These are phyloP conservation scores for Arizona elegans DNA, from an alignment of 2,113 vertebrate genomes.

Conservation along the genomic window DNA sequence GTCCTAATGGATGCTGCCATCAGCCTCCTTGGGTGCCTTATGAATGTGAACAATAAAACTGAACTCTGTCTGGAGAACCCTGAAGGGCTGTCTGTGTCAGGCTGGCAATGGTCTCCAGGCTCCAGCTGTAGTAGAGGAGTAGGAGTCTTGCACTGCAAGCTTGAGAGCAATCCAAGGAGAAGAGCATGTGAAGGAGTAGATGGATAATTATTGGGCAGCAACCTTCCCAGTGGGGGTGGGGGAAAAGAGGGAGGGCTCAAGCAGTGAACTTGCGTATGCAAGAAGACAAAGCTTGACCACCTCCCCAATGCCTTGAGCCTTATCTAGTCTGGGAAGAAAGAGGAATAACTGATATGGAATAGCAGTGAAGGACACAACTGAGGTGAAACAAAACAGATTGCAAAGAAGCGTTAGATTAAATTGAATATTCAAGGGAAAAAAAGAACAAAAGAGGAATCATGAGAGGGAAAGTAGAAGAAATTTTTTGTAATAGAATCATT, in stretches of 20 bases:
- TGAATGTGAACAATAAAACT: background rate
- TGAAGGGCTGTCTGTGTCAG: background rate
- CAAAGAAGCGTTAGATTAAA: background rate
- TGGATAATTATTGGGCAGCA: background rate
- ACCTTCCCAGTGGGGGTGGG: background rate
- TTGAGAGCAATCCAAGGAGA: background rate
- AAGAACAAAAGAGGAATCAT: background rate
- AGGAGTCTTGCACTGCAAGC: background rate
- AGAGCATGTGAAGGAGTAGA: background rate
- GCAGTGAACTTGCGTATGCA: background rate
- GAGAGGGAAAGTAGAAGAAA: background rate
- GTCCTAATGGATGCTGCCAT: background rate
- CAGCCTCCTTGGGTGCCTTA: background rate
- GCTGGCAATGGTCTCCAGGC: background rate
- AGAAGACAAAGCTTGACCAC: background rate
- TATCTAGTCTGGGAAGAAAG: background rate
- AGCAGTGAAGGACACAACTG: background rate
- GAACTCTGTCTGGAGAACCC: background rate
- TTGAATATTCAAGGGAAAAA: background rate
- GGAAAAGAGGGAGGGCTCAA: background rate
- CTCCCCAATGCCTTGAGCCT: background rate
- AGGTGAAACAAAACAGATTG: background rate
- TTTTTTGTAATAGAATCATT: background rate
- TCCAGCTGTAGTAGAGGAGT: background rate
- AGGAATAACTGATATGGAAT: background rate